phyloP scores from a whole-genome alignment of 2,113 vertebrate genomes.

The Rhabdornis inornatus region DNA sequence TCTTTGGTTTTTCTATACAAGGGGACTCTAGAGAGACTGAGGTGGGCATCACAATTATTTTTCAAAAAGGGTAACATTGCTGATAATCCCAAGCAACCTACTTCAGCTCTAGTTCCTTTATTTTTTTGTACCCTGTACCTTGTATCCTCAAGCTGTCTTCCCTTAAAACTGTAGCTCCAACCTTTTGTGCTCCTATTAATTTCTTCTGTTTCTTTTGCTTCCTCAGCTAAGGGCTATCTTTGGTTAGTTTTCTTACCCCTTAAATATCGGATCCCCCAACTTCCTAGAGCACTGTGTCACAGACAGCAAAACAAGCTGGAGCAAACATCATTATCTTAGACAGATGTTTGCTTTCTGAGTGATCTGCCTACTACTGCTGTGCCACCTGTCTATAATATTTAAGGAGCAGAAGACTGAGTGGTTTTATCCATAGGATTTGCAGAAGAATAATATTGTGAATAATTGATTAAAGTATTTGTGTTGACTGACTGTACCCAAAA shows the following conservation, averaged over 20 bases:
- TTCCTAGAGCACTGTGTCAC: neutral
- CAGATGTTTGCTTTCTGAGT: neutral
- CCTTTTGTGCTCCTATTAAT: rapidly evolving
- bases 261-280: neutral
- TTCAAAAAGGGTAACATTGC: neutral
- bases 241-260: neutral
- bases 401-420: neutral
- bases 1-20: neutral
- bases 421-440: neutral
- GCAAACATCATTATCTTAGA: neutral
- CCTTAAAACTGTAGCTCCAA: neutral
- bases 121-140: neutral
- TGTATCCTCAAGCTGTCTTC: neutral
- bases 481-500: neutral
- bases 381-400: neutral
- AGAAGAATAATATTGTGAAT: neutral
- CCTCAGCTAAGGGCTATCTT: neutral
- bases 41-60: neutral
- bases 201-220: neutral
- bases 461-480: neutral
- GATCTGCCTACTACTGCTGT: neutral
- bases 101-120: neutral
- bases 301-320: neutral
- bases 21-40: neutral
- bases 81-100: neutral